These are phyloP conservation scores for Sander vitreus DNA, from an alignment of 2,113 vertebrate genomes.

Conservation along the genomic window DNA sequence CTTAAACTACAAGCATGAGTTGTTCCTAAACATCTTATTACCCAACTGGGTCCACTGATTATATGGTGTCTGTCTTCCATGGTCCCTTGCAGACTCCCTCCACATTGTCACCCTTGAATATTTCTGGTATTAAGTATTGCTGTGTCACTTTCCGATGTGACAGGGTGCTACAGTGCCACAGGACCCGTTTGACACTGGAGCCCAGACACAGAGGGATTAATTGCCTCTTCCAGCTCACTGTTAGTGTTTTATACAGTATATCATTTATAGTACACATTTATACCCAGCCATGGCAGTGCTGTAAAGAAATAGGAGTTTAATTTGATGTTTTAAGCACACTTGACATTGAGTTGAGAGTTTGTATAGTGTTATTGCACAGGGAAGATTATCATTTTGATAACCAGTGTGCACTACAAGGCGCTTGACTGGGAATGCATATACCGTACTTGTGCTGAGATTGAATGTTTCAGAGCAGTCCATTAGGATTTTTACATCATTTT, in stretches of 20 bases:
- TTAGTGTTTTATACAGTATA: constrained; percentile 23
- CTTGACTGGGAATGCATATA: constrained; percentile 15
- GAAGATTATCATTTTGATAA: constrained; percentile 36
- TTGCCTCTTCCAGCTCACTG: constrained; percentile 46
- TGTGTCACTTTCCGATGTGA: constrained; percentile 46
- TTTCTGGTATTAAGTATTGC: constrained; percentile 17
- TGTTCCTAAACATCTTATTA: background rate
- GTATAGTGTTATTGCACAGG: constrained; percentile 6
- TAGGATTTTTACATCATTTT: constrained; percentile 25
- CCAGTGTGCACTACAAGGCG: constrained; percentile 2
- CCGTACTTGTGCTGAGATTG: constrained; percentile 38
- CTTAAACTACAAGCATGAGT: background rate
- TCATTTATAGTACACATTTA: constrained; percentile 33
- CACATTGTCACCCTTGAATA: constrained; percentile 9
- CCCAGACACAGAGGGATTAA: constrained; percentile 43
- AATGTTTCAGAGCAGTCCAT: constrained; percentile 49
- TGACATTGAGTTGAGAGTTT: constrained; percentile 42
- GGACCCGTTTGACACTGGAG: constrained; percentile 51
- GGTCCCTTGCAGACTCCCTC: constrained; percentile 1
- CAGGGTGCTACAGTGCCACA: constrained; percentile 46
- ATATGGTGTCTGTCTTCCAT: background rate
- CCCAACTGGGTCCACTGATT: background rate
- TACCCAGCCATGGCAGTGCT: constrained; percentile 17
- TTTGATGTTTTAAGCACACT: constrained; percentile 45
- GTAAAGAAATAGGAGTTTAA: constrained; percentile 62